Base-by-base conservation (phyloP, 2,888 invertebrate species). In the Pollenia angustigena region DNA sequence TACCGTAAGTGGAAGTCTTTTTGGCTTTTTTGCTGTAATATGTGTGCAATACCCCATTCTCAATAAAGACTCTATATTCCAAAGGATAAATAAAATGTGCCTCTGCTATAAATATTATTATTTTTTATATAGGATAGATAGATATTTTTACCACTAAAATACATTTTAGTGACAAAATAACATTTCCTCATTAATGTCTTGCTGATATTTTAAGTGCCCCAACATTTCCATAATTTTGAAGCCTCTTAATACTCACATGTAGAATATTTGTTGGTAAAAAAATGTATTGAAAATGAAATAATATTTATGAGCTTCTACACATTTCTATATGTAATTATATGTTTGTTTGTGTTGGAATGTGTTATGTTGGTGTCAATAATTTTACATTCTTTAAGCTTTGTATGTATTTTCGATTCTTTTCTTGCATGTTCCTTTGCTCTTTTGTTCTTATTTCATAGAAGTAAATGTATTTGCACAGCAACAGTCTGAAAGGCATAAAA, bases 241-340 rank as follows among this genome's bases (percentile, higher is more conserved):
- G 1, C 1, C 46, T 23, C n/a, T 23, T 54, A 46, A 44, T 66
- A 4, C 48, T 16, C 10, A 23, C 7, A 58, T 8, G 46, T 12
- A 9, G 42, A 42, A 62, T 40, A 42, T 32, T 32, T 32, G 32
- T 32, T 32, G 32, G 32, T 4, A 58, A 58, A 32, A 32, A 58
- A 46, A n/a, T 64, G 32, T 74, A 32, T 78, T 60, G 16, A 68
- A 72, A 81, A 50, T 78, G 44, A 46, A 54, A 85, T 56, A 23
- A 83, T 88, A 88, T 88, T 88, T 88, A 88, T 86, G 88, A 88
- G 78, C 83, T 84, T 74, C 84, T 86, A 81, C 78, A 83, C 81
- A 88, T 86, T 86, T 79, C 69, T 81, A 86, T 78, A 84, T 86
- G 23, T 83, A 62, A 48, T 68, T 71, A 50, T 81, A 72, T 44